Evolutionary conservation across 2,888 invertebrate genomes (phyloP).

Genomic region (Phanerotoma sp.): DNA sequence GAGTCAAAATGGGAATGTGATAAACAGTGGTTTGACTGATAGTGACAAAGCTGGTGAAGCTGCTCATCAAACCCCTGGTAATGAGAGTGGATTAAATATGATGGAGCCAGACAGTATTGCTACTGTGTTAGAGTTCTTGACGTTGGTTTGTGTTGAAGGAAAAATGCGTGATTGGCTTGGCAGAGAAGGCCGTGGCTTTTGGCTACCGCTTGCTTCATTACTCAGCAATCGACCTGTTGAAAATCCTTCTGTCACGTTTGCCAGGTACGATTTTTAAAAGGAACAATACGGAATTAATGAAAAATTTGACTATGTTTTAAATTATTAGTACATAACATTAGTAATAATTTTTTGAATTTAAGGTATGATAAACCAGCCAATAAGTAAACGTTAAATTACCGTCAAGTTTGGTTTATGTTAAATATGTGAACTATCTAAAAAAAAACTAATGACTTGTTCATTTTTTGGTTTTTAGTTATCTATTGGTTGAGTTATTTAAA

Average conservation of each 20-base stretch:
- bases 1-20: constrained; percentile 23
- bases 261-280: constrained; percentile 40
- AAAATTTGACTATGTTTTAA: too few relatives aligned
- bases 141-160: constrained; percentile 77
- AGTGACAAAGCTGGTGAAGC: constrained; percentile 57
- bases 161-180: constrained; percentile 89
- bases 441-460: too few relatives aligned
- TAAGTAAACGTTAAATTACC: too few relatives aligned
- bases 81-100: constrained; percentile 56
- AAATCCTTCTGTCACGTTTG: constrained; percentile 48
- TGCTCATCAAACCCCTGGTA: constrained; percentile 35
- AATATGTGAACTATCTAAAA: too few relatives aligned
- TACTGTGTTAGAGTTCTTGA: constrained; percentile 77
- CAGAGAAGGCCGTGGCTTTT: constrained; percentile 78
- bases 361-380: too few relatives aligned
- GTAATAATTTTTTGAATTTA: too few relatives aligned
- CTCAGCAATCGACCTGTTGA: constrained; percentile 67
- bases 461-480: too few relatives aligned
- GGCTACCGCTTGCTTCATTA: constrained; percentile 78
- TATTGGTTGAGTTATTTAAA: too few relatives aligned
- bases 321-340: too few relatives aligned
- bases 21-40: constrained; percentile 54
- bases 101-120: constrained; percentile 65
- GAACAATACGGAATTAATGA: too few relatives aligned
- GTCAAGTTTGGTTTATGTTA: too few relatives aligned